phyloP scores from a whole-genome alignment of 2,113 vertebrate species.

The Galemys pyrenaicus region DNA sequence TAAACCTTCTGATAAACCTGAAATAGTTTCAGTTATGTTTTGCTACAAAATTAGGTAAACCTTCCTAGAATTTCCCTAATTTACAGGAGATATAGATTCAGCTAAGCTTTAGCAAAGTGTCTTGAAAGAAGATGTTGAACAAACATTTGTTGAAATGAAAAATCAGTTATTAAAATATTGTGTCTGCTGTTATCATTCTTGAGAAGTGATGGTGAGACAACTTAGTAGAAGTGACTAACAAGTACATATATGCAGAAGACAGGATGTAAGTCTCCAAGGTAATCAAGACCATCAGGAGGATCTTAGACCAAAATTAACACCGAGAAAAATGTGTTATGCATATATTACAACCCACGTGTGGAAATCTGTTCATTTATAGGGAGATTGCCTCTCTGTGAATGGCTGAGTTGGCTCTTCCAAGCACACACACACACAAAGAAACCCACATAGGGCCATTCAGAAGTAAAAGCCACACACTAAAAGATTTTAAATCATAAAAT shows the following conservation, averaged over 20 bases:
- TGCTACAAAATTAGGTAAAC: conserved; percentile 33
- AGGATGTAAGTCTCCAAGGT: conserved; percentile 81
- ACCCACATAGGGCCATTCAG: conserved; percentile 70
- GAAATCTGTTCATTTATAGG: conserved; percentile 82
- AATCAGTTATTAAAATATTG: conserved; percentile 79
- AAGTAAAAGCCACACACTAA: conserved; percentile 61
- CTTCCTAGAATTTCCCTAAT: conserved; percentile 30
- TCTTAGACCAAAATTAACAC: conserved; percentile 82
- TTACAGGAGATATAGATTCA: conserved; percentile 39
- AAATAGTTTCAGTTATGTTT: conserved; percentile 36
- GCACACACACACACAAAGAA: conserved; percentile 18
- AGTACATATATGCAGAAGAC: conserved; percentile 71
- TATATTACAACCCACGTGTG: conserved; percentile 81
- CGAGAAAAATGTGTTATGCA: conserved; percentile 79
- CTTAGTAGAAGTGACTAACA: conserved; percentile 79
- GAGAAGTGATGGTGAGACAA: conserved; percentile 74
- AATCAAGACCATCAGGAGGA: conserved; percentile 79
- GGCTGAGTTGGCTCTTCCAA: conserved; percentile 63
- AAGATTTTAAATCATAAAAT: conserved; percentile 44
- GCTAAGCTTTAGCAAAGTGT: conserved; percentile 47
- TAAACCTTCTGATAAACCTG: neutral
- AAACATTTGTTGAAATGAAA: conserved; percentile 74
- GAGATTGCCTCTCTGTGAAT: conserved; percentile 79
- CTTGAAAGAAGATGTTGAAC: conserved; percentile 61
- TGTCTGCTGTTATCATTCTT: conserved; percentile 74